Conservation (phyloP, 2,797 vertebrate genomes). For the Enteromius radiatus region DNA sequence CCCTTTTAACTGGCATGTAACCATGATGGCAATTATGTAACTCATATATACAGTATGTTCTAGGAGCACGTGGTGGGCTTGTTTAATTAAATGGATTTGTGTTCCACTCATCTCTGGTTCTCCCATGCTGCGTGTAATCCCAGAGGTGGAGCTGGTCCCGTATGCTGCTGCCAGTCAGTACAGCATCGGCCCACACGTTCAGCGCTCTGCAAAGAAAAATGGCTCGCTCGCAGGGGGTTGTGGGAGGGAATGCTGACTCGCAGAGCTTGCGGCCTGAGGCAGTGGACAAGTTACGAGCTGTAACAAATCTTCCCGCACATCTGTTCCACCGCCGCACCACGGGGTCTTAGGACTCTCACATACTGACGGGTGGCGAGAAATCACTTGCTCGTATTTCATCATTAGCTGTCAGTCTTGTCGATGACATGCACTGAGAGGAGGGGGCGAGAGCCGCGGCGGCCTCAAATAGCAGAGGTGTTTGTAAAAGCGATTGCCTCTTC, state of each 20-base stretch:
- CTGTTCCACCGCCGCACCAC: conserved; percentile 67
- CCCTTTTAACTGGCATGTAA: neutral
- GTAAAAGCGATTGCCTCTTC: conserved; percentile 33
- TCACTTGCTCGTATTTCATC: conserved; percentile 73
- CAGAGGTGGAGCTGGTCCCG: conserved; percentile 16
- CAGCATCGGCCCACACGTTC: conserved; percentile 40
- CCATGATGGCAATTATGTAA: neutral
- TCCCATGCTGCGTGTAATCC: conserved; percentile 7
- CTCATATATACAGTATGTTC: conserved; percentile 6
- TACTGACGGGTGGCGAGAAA: conserved; percentile 67
- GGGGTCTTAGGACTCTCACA: conserved; percentile 61
- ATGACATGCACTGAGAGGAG: conserved; percentile 42
- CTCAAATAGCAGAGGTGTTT: conserved; percentile 49
- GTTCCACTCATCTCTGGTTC: conserved; percentile 2
- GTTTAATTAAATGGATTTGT: conserved; percentile 18
- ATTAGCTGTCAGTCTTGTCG: conserved; percentile 67
- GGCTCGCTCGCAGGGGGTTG: conserved; percentile 39
- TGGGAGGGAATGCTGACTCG: conserved; percentile 54
- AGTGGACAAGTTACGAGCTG: conserved; percentile 66
- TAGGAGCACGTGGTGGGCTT: neutral
- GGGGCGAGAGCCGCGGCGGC: conserved; percentile 11
- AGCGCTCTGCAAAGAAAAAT: conserved; percentile 51
- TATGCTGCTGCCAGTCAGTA: conserved; percentile 37
- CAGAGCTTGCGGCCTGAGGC: conserved; percentile 45
- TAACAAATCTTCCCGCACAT: conserved; percentile 62